Percentiles rank a stretch among this genome's conserved stretches.
phyloP scores from a whole-genome alignment of 2,888 invertebrate genomes.

The Luperina nickerlii region DNA sequence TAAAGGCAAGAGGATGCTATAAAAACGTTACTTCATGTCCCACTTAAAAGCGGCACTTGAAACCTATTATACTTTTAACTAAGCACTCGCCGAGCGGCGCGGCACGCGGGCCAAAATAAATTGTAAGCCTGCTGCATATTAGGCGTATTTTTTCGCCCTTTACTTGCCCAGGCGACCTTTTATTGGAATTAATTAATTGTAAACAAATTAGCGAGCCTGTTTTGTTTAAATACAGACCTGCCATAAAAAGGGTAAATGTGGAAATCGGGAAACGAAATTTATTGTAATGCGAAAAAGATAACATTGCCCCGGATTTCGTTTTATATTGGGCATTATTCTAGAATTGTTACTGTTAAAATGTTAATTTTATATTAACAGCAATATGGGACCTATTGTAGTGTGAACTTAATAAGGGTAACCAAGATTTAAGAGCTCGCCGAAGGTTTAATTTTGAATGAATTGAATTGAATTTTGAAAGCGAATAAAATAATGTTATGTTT shows the following conservation, averaged over 20 bases:
- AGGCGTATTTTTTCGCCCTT: conserved; percentile 69
- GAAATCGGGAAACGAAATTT: conserved; percentile 56
- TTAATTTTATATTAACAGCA: conserved; percentile 38
- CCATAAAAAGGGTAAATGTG: conserved; percentile 44
- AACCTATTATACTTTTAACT: conserved; percentile 85
- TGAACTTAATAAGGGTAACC: conserved; percentile 19
- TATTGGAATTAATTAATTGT: conserved; percentile 76
- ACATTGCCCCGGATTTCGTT: conserved; percentile 61
- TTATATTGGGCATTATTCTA: conserved; percentile 28
- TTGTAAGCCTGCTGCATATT: conserved; percentile 70
- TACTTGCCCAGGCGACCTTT: conserved; percentile 61
- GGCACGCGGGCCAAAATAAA: conserved; percentile 74
- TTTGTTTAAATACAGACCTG: conserved; percentile 60
- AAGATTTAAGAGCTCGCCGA: conserved; percentile 9
- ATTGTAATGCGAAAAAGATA: conserved; percentile 68
- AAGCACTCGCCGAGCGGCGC: conserved; percentile 70
- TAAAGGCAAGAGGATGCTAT: conserved; percentile 72
- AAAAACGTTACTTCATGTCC: conserved; percentile 77
- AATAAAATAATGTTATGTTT: neutral
- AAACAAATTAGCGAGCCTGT: conserved; percentile 75
- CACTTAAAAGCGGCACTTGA: conserved; percentile 81
- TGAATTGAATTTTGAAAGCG: conserved; percentile 17
- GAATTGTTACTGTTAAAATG: conserved; percentile 36
- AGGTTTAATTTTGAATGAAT: conserved; percentile 18
- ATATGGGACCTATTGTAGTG: conserved; percentile 12